Evolutionary conservation across 2,888 invertebrate species (phyloP), one percentile per base, ranked within the genome.

Genomic region (Hololepta plana): DNA sequence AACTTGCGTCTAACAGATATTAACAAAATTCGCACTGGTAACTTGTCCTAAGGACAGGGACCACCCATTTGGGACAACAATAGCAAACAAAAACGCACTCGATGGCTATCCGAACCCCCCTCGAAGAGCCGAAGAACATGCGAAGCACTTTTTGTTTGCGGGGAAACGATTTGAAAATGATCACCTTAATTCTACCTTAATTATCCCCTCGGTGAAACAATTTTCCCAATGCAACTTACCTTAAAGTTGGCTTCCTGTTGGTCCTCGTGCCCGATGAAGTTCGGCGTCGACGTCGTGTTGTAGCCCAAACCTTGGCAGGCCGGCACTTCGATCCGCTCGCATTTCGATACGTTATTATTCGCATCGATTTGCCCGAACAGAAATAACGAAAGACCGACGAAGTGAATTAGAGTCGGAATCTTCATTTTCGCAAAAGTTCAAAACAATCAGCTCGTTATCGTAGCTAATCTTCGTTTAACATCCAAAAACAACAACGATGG

Each of bases 211-310:
- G 7, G 17, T 8, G 7, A n/a, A 17, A 17, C 17, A 23, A 23
- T 24, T 24, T 24, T 7, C 17, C 3, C 3, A 34, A 30, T 14
- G 28, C 31, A 31, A 39, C 61, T 69, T 59, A 84, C 79, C 65
- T 70, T 72, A 45, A 72, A 62, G 44, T 77, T 76, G 27, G 85
- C 84, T 46, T 80, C 76, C 41, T 72, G 65, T 55, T 85, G 85
- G 47, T 72, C 73, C 33, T 63, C 62, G 49, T 87, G 81, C 2
- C 79, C 80, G 54, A 84, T 68, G 33, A 80, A 64, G 59, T 87
- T 87, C 26, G 87, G 87, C 77, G 85, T 75, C 15, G 69, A 67
- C 13, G 87, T 87, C 58, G 74, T 69, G 57, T 85, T 85, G 59
- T 87, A 87, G 39, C 79, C 72, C 49, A 87, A 60, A 42, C 79